A percentile compares a stretch with the other conserved stretches of the same genome.
Conservation (phyloP, 2,113 vertebrate genomes). For the Piaya cayana region DNA sequence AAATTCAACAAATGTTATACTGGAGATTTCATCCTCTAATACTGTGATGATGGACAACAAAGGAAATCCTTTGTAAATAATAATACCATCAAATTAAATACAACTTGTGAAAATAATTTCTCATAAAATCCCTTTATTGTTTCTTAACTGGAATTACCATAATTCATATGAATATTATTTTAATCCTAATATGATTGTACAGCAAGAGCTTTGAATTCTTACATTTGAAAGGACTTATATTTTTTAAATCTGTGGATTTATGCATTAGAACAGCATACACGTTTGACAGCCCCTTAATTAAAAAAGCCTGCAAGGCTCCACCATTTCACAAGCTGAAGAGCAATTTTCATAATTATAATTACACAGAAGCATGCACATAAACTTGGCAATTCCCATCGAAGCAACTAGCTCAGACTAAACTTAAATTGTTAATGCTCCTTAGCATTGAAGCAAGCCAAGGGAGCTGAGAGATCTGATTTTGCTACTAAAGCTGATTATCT, state of each 20-base stretch:
- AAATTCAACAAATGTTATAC: neutral
- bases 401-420: slow-evolving; percentile 45
- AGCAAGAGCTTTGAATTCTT: neutral
- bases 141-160: slow-evolving; percentile 6
- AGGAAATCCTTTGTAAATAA: neutral
- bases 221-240: neutral
- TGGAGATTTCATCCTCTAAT: neutral
- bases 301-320: slow-evolving; percentile 28
- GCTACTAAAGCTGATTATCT: slow-evolving; percentile 72
- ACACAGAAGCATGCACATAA: slow-evolving; percentile 69
- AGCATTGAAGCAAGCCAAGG: slow-evolving; percentile 39
- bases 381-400: slow-evolving; percentile 47
- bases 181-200: neutral
- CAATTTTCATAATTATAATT: slow-evolving; percentile 71
- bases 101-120: neutral
- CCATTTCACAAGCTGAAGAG: slow-evolving; percentile 51
- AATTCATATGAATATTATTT: slow-evolving; percentile 14
- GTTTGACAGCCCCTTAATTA: slow-evolving; percentile 51
- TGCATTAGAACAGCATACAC: neutral
- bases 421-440: slow-evolving; percentile 51
- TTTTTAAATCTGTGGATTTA: neutral
- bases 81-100: neutral
- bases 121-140: neutral
- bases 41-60: neutral
- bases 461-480: slow-evolving; percentile 46